Conservation (phyloP, 2,113 vertebrate species). For the Irena cyanogastra region DNA sequence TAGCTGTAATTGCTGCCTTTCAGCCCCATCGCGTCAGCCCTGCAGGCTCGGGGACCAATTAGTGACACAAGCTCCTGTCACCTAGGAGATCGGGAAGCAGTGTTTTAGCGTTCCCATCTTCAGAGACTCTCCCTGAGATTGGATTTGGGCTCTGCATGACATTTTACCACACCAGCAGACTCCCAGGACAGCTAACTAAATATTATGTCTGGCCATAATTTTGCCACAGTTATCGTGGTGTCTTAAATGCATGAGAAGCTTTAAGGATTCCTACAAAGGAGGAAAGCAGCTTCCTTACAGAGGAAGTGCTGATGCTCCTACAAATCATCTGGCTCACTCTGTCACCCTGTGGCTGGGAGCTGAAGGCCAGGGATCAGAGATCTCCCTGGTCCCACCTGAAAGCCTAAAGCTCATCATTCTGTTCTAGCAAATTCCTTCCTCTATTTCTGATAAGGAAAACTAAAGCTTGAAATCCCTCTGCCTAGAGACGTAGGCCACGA, state of each 20-base stretch:
- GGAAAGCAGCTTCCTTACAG: not conserved
- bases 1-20: not conserved
- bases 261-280: not conserved
- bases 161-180: not conserved
- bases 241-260: not conserved
- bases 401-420: not conserved
- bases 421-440: not conserved
- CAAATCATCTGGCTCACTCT: not conserved
- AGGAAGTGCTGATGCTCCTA: not conserved
- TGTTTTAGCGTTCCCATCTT: not conserved
- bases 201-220: not conserved
- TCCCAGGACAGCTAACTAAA: not conserved
- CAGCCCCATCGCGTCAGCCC: not conserved
- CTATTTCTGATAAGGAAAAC: not conserved
- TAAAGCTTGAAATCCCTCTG: not conserved
- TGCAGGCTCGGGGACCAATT: slow-evolving; percentile 10
- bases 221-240: not conserved
- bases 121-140: not conserved
- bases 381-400: not conserved
- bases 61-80: slow-evolving; percentile 20
- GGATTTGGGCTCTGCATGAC: not conserved
- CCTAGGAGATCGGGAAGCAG: slow-evolving; percentile 49
- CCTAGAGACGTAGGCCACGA: not conserved
- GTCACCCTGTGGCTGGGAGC: not conserved
- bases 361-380: not conserved